Evolutionary conservation across 2,113 vertebrate species (phyloP), one percentile per base, ranked within the genome.

Genomic region (Muscicapa adusta): DNA sequence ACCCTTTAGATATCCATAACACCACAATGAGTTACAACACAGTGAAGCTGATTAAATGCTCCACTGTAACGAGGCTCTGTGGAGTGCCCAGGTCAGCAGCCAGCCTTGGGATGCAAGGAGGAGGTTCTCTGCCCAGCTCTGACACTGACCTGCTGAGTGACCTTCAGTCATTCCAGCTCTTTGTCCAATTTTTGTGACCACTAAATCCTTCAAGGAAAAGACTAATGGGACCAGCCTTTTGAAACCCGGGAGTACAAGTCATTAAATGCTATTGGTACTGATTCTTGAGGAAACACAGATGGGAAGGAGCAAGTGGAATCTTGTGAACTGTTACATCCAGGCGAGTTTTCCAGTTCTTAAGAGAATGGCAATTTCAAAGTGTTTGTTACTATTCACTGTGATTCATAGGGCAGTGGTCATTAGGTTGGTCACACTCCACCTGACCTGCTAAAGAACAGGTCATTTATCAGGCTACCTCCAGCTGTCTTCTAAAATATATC

Each of bases 1-100:
- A 89, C 87, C 83, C 86, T 94, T 96, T 91, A 90, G 88, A 93
- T 94, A 65, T 73, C 56, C 48, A 66, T 68, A 83, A 89, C 14
- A 43, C 23, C 70, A 82, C 79, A 85, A 80, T 89, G 91, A 93
- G 60, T 22, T 73, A 95, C 1, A 56, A 74, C 58, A 38, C 9
- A 85, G 61, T 1, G 14, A 50, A 76, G 87, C 62, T 53, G 91
- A 92, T 94, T 83, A 91, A 94, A 88, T 14, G 80, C 33, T 92
- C 63, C 57, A 47, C 9, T 10, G 5, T 56, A 82, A 83, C 1
- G 0, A 93, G 50, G 40, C 57, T 82, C 53, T 47, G 38, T 40
- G 85, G 62, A 92, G 43, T 10, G 48, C 45, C 26, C 0, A 1
- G 83, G 65, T 63, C 94, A 89, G 78, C 0, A 0, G 76, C 25